Evolutionary conservation across 2,888 invertebrate species (phyloP).

Genomic region (Metopia argyrocephala): DNA sequence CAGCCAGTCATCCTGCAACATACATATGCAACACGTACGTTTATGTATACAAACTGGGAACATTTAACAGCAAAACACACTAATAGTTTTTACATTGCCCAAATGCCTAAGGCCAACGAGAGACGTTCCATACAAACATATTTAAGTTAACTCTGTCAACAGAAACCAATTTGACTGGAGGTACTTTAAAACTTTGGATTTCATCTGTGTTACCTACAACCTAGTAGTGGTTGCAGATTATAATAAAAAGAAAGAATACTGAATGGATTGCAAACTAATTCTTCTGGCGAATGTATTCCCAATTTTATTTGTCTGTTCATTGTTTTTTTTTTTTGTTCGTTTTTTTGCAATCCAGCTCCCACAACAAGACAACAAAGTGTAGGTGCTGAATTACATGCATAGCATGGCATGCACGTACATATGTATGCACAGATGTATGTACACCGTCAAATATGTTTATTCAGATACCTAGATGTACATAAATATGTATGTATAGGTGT

Average conservation of each 20-base stretch:
- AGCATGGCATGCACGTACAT: background rate
- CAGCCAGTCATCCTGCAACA: constrained; percentile 19
- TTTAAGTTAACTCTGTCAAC: constrained; percentile 57
- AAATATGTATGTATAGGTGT: background rate
- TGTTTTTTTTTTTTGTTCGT: too few species aligned
- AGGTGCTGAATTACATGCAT: constrained; percentile 49
- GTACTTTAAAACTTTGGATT: constrained; percentile 23
- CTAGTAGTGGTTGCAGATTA: constrained; percentile 34
- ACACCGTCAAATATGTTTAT: background rate
- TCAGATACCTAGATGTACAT: background rate
- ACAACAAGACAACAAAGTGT: constrained; percentile 54
- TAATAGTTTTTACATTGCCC: constrained; percentile 63
- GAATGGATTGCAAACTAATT: constrained; percentile 35
- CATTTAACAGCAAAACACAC: constrained; percentile 62
- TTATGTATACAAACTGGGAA: constrained; percentile 55
- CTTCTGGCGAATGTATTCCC: background rate
- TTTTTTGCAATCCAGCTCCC: constrained; percentile 14
- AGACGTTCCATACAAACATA: constrained; percentile 31
- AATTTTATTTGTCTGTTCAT: too few species aligned
- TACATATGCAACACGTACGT: constrained; percentile 43
- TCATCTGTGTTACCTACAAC: constrained; percentile 1
- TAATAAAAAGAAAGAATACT: constrained; percentile 27
- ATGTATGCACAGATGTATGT: background rate
- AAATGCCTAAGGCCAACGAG: constrained; percentile 59
- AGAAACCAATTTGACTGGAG: constrained; percentile 53